A percentile compares a stretch with the other conserved stretches of the same genome.
These are phyloP conservation scores for Lepas anatifera DNA, from an alignment of 2,888 invertebrate species.

Conservation along the genomic window DNA sequence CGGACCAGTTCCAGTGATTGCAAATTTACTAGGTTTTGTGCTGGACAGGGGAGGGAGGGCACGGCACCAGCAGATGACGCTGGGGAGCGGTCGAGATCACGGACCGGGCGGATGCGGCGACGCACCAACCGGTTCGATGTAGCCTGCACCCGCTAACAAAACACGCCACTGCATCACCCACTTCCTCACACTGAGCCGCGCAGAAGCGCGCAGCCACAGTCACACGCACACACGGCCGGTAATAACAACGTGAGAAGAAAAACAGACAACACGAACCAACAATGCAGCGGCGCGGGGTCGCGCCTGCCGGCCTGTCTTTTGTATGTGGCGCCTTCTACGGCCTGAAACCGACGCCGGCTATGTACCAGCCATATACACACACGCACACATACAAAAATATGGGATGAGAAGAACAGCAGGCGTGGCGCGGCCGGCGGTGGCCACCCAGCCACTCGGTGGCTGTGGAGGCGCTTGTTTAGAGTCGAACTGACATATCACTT, in stretches of 20 bases:
- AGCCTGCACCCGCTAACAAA: no score
- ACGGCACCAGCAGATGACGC: neutral
- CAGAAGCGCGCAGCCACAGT: neutral
- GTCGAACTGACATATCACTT: constrained; percentile 9
- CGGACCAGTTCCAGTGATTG: no score
- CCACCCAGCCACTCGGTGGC: neutral
- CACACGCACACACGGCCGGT: neutral
- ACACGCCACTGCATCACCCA: no score
- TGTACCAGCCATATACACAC: no score
- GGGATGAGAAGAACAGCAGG: constrained; percentile 6
- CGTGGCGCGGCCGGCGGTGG: neutral
- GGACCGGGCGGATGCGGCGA: no score
- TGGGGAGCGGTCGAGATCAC: no score
- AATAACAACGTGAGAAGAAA: constrained; percentile 4
- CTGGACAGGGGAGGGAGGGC: neutral
- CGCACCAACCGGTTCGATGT: no score
- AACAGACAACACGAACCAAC: constrained; percentile 8
- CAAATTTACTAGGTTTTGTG: no score
- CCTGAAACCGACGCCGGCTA: no score
- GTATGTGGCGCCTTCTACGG: neutral
- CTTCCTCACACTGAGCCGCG: no score
- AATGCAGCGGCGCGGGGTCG: neutral
- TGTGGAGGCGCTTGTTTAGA: neutral
- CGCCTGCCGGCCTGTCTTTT: neutral
- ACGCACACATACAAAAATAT: constrained; percentile 10